Percentiles rank a stretch among this genome's conserved stretches.
These are phyloP conservation scores for Ceratosolen solmsi DNA, from an alignment of 1,140 invertebrate species.

Conservation along the genomic window DNA sequence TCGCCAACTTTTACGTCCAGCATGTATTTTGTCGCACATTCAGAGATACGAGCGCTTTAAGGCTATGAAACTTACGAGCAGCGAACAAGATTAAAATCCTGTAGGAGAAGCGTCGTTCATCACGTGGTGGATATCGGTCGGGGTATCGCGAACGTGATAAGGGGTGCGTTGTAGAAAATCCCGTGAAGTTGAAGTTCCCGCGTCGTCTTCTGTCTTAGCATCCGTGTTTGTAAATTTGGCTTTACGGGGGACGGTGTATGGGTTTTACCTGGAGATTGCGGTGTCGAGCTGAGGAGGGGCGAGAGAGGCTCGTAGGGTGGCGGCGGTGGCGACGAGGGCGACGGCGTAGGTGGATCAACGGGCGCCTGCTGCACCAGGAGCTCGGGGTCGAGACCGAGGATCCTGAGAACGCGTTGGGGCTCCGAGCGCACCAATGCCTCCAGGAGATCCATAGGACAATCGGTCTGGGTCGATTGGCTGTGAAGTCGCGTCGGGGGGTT, in stretches of 20 bases:
- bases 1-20: too few relatives aligned
- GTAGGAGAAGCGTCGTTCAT: too few relatives aligned
- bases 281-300: constrained; percentile 60
- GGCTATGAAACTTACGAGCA: too few relatives aligned
- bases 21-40: too few relatives aligned
- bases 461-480: constrained; percentile 70
- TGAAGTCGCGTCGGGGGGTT: constrained; percentile 67
- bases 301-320: constrained; percentile 69
- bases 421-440: constrained; percentile 72
- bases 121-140: too few relatives aligned
- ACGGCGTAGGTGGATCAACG: constrained; percentile 57
- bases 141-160: too few relatives aligned
- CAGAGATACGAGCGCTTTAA: too few relatives aligned
- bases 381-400: constrained; percentile 73
- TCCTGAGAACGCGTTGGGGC: constrained; percentile 70
- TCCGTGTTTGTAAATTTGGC: too few relatives aligned
- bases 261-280: constrained; percentile 55
- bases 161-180: too few relatives aligned
- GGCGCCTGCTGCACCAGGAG: constrained; percentile 60
- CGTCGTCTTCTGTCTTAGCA: too few relatives aligned
- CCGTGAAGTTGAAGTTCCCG: too few relatives aligned
- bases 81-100: too few relatives aligned
- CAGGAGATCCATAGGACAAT: constrained; percentile 68
- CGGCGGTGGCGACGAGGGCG: constrained; percentile 66
- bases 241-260: background rate